phyloP scores from a whole-genome alignment of 1,140 invertebrate species.

The Trichogramma pretiosum region DNA sequence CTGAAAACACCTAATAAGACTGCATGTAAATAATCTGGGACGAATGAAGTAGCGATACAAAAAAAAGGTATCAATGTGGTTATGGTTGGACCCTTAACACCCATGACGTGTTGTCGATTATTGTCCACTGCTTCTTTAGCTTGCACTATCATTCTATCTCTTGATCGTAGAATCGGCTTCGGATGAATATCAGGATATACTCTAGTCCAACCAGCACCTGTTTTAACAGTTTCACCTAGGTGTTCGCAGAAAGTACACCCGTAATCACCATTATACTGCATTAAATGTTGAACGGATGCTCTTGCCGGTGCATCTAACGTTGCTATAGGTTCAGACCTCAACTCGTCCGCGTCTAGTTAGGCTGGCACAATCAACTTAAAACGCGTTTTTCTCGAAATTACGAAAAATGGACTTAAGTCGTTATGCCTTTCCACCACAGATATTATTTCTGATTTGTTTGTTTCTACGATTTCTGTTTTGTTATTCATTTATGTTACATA shows the following conservation, averaged over 20 bases:
- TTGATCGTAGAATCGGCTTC: background rate
- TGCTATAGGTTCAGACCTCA: no score
- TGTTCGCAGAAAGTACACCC: conserved; percentile 8
- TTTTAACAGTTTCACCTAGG: no score
- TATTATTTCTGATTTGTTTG: background rate
- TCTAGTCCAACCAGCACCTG: background rate
- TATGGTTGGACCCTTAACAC: conserved; percentile 6
- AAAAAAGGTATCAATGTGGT: conserved; percentile 5
- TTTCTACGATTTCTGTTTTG: background rate
- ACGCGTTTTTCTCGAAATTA: no score
- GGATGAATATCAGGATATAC: background rate
- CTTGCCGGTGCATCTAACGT: conserved; percentile 6
- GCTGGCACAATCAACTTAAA: no score
- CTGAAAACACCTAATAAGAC: conserved; percentile 7
- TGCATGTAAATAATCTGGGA: conserved; percentile 15
- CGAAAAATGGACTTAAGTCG: no score
- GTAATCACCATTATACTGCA: conserved; percentile 9
- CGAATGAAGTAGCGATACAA: conserved; percentile 3
- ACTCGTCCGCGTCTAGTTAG: no score
- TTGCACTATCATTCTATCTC: background rate
- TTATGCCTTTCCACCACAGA: no score
- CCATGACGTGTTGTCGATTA: conserved; percentile 3
- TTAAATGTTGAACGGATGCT: conserved; percentile 1
- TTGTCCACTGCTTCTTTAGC: background rate
- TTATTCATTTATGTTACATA: background rate